Evolutionary conservation across 2,797 vertebrate species (phyloP).

Genomic region (Hylomyscus alleni): DNA sequence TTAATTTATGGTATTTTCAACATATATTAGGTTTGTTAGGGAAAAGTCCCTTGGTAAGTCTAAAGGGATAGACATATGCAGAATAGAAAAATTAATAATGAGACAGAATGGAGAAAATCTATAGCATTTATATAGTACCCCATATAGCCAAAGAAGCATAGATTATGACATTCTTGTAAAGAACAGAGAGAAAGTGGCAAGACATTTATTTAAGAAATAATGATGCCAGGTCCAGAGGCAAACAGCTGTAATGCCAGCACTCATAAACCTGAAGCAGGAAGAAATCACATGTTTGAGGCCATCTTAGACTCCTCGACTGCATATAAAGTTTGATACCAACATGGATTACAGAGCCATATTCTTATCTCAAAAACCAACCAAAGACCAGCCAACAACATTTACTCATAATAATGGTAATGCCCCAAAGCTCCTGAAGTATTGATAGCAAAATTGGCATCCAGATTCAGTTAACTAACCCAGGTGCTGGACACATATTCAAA

Average conservation of each 20-base stretch:
- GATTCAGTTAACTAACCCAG: background rate
- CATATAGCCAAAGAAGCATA: background rate
- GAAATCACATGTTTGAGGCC: background rate
- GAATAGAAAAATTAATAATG: background rate
- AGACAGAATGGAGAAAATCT: background rate
- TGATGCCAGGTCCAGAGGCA: background rate
- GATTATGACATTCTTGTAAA: background rate
- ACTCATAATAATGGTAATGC: background rate
- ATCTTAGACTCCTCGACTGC: background rate
- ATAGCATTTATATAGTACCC: background rate
- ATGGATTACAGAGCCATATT: background rate
- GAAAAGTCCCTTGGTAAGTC: background rate
- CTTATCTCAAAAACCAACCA: background rate
- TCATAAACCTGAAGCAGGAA: background rate
- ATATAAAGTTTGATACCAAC: background rate
- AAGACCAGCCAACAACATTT: background rate
- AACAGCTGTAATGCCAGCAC: background rate
- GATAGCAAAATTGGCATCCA: background rate
- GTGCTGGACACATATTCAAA: background rate
- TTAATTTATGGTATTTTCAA: background rate
- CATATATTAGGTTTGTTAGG: background rate
- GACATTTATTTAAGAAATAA: background rate
- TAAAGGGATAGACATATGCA: background rate
- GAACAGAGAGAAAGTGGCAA: background rate
- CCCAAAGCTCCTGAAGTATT: background rate